Conservation (phyloP, 2,888 invertebrate genomes). For the Anticlea derivata region DNA sequence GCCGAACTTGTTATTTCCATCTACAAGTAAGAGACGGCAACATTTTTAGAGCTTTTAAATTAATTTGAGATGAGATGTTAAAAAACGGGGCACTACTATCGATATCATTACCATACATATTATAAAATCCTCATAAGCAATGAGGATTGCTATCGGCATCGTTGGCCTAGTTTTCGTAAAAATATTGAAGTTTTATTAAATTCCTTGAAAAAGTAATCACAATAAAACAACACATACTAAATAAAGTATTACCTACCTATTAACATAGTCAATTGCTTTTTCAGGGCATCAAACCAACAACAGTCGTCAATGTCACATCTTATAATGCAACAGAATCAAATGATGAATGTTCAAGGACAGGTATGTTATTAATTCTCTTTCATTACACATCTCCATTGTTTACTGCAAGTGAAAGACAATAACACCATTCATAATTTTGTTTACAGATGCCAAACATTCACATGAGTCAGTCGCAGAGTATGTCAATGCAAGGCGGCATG, state of each 20-base stretch:
- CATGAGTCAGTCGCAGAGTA: conserved; percentile 87
- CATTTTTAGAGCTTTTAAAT: no score
- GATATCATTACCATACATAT: no score
- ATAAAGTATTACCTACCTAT: not conserved
- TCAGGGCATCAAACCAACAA: conserved; percentile 73
- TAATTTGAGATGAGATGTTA: no score
- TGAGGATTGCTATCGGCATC: no score
- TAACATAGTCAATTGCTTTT: conserved; percentile 33
- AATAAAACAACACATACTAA: not conserved
- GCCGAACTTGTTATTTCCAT: no score
- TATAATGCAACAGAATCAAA: conserved; percentile 81
- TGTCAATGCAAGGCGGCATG: conserved; percentile 77
- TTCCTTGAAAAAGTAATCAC: no score
- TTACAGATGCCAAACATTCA: conserved; percentile 86
- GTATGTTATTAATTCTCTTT: conserved; percentile 44
- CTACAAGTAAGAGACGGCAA: no score
- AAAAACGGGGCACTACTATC: no score
- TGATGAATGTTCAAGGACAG: conserved; percentile 82
- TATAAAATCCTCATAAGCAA: no score
- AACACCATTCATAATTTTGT: conserved; percentile 8
- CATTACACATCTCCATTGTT: conserved; percentile 6
- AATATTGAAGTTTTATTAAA: no score
- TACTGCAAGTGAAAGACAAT: conserved; percentile 1
- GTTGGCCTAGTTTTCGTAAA: no score
- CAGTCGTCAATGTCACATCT: conserved; percentile 80